Evolutionary conservation across 1,140 invertebrate genomes (phyloP), one percentile per base, ranked within the genome.

Genomic region (Brachionus rotundiformis): DNA sequence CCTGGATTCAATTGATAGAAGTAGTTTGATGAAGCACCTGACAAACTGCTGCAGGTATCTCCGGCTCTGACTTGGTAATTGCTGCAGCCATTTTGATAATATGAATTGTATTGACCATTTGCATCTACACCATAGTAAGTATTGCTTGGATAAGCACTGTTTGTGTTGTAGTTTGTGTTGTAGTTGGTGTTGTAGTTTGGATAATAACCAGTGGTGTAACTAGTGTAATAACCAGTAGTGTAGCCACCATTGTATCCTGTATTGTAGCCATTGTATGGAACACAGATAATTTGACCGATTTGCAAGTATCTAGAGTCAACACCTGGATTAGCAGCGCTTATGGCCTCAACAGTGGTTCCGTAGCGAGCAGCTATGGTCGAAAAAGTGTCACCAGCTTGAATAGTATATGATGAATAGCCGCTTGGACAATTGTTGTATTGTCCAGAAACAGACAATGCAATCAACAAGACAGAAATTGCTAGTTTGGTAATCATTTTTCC

Each of bases 101-200:
- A 27, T 25, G 59, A 63, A 63, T 63, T 63, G 27, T 63, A 63
- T 63, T 63, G 59, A 31, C 59, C 59, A 63, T 63, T 63, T 23
- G 25, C 8, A 63, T 63, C 27, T 27, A 63, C 29, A 63, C 59
- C 59, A 27, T 63, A 63, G 27, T 63, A 63, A 63, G 59, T 63
- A 8, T 63, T 63, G 23, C 25, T 63, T 29, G 59, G 25, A 31
- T 63, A 63, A 11, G 25, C 3, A 8, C 29, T 63, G 23, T 27
- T 27, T 25, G 59, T 31, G n/a, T 29, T 63, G 59, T 63, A 63
- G 29, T 63, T 63, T 63, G 59, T 63, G 23, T 63, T 63, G 59
- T 63, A 63, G 6, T 6, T 16, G 1, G 59, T 63, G 11, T 1
- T 0, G n/a, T 63, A 63, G 19, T 13, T n/a, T 29, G 59, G 13